Base-by-base conservation (phyloP, 1,140 invertebrate genomes). In the Drosophila ananassae region DNA sequence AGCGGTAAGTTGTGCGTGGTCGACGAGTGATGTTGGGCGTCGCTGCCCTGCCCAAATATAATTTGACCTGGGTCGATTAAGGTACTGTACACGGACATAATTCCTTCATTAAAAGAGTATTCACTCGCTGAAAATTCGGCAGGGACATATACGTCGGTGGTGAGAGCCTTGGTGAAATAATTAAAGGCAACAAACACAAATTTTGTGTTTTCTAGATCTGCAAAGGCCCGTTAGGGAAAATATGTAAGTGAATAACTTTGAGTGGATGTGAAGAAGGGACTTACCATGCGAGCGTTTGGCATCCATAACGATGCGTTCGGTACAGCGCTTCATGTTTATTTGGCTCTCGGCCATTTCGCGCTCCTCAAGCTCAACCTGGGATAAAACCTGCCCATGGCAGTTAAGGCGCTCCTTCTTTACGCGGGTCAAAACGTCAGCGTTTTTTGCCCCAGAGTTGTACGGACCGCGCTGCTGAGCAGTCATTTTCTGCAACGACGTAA, bases 111-210 rank as follows among this genome's bases (percentile, higher is more conserved):
- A 0, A 91, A 30, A 0, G 90, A 85, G 56, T 58, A 91, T 32
- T 79, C 46, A 32, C 66, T 82, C 0, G 84, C 79, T 0, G 90
- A 51, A 30, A 91, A 77, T 13, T 91, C 90, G 0, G 90, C 90
- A 3, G 90, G 90, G 2, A 89, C 66, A 39, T 91, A 90, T 5
- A 89, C 61, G 0, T 74, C 66, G 3, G 34, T 56, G 5, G 50
- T 53, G 0, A 63, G 9, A 0, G 75, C 75, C 30, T 89, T 90
- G 0, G 63, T 62, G 24, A 91, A 91, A 47, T 76, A 91, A 13
- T 91, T 91, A 0, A 90, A 91, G 2, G 77, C 68, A 0, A 37
- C 73, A 25, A 91, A 89, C 1, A 81, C 39, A 13, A 81, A 91
- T 22, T 64, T 67, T 0, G 46, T 44, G 17, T 64, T 64, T 28